Percentiles rank a stretch among this genome's conserved stretches.
Evolutionary conservation across 2,888 invertebrate genomes (phyloP).

Genomic region (Pteria penguin): DNA sequence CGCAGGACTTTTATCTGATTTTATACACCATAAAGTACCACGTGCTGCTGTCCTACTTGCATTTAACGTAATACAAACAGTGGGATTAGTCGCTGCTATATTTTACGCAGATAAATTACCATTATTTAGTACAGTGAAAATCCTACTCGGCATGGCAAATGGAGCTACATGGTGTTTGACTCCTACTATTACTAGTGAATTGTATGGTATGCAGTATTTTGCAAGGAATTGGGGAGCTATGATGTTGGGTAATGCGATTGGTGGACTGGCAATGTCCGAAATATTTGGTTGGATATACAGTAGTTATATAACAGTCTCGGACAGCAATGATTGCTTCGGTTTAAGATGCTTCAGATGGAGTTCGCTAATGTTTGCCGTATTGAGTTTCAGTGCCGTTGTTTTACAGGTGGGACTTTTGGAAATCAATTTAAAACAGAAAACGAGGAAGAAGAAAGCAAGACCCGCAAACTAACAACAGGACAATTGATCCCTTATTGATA

Average conservation of each 20-base stretch:
- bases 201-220: constrained; percentile 70
- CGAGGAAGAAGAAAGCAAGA: background rate
- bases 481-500: too few species aligned
- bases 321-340: constrained; percentile 63
- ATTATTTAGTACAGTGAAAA: constrained; percentile 55
- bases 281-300: constrained; percentile 66
- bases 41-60: constrained; percentile 57
- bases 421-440: constrained; percentile 25
- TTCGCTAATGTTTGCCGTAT: constrained; percentile 61
- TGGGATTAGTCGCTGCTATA: constrained; percentile 57
- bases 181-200: constrained; percentile 69
- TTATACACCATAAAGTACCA: constrained; percentile 60
- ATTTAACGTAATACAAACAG: constrained; percentile 60
- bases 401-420: constrained; percentile 63
- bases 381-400: constrained; percentile 62
- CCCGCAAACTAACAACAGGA: too few species aligned
- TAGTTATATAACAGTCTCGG: constrained; percentile 51
- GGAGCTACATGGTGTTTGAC: constrained; percentile 71
- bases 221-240: constrained; percentile 70
- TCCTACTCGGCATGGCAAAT: constrained; percentile 65
- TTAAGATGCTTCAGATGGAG: constrained; percentile 68
- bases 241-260: constrained; percentile 67
- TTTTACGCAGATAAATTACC: constrained; percentile 59
- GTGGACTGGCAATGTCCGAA: constrained; percentile 60
- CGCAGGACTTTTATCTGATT: constrained; percentile 64